These are phyloP conservation scores for Aegithalos caudatus DNA, from an alignment of 2,113 vertebrate species.

Conservation along the genomic window DNA sequence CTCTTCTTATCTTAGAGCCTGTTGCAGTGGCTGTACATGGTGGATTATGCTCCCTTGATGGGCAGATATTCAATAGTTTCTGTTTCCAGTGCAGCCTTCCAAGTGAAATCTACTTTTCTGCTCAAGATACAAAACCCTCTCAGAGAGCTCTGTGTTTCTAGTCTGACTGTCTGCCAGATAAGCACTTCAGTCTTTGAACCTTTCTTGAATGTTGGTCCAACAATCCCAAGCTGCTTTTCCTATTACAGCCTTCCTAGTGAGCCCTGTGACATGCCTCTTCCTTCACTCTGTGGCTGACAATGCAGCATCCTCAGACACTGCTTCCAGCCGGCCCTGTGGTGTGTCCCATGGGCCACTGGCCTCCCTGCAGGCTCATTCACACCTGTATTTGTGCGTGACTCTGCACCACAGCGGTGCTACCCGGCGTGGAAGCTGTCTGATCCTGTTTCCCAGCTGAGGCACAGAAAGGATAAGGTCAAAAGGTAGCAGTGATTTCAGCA, in stretches of 20 bases:
- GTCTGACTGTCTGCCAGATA: background rate
- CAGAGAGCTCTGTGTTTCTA: background rate
- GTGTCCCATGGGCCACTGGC: background rate
- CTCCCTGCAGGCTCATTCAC: background rate
- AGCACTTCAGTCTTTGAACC: background rate
- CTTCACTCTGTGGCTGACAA: accelerated
- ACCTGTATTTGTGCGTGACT: background rate
- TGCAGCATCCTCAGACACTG: background rate
- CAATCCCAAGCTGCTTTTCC: background rate
- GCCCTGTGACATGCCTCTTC: accelerated
- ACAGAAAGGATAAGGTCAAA: background rate
- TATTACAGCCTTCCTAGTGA: background rate
- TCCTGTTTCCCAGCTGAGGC: background rate
- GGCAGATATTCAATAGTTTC: background rate
- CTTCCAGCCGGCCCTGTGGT: background rate
- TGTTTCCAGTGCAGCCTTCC: background rate
- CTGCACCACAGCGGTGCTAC: accelerated
- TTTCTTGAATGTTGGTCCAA: background rate
- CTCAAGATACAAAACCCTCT: background rate
- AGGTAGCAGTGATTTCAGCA: background rate
- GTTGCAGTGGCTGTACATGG: background rate
- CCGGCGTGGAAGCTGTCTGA: background rate
- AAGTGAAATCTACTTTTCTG: background rate
- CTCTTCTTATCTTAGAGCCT: background rate
- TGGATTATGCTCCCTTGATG: background rate